Evolutionary conservation across 2,888 invertebrate species (phyloP).

Genomic region (Folsomia manolachei): DNA sequence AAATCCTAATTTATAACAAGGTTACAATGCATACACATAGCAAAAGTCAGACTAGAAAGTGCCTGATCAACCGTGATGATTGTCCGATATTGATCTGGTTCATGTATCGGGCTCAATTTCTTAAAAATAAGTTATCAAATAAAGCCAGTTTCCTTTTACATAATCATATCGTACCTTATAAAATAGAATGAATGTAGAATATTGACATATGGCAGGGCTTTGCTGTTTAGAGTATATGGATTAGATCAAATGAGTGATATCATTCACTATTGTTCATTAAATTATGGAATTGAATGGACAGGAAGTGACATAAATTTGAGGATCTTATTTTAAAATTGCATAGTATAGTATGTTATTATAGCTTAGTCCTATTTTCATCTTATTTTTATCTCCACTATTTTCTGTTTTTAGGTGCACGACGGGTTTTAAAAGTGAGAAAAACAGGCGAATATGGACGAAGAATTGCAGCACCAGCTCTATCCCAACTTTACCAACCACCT

Average conservation of each 20-base stretch:
- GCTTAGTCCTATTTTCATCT: neutral
- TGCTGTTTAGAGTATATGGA: neutral
- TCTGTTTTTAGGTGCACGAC: neutral
- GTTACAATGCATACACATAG: too few species aligned
- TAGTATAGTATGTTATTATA: neutral
- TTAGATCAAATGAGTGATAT: neutral
- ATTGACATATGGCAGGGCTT: too few species aligned
- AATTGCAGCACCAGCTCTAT: slow-evolving; percentile 6
- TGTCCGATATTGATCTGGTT: neutral
- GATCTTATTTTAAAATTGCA: neutral
- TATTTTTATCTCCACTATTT: too few species aligned
- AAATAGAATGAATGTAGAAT: neutral
- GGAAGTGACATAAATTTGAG: neutral
- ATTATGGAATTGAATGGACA: neutral
- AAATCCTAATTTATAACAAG: too few species aligned
- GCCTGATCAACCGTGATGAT: neutral
- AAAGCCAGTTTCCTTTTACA: neutral
- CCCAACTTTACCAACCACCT: slow-evolving; percentile 19
- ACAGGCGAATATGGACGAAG: slow-evolving; percentile 35
- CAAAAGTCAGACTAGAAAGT: neutral
- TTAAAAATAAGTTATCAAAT: neutral
- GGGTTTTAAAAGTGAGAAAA: slow-evolving; percentile 29
- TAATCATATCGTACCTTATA: too few species aligned
- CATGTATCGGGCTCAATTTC: neutral
- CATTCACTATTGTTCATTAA: neutral